These are phyloP conservation scores for Pristionchus japonicus DNA, from an alignment of 2,888 invertebrate species.

Conservation along the genomic window DNA sequence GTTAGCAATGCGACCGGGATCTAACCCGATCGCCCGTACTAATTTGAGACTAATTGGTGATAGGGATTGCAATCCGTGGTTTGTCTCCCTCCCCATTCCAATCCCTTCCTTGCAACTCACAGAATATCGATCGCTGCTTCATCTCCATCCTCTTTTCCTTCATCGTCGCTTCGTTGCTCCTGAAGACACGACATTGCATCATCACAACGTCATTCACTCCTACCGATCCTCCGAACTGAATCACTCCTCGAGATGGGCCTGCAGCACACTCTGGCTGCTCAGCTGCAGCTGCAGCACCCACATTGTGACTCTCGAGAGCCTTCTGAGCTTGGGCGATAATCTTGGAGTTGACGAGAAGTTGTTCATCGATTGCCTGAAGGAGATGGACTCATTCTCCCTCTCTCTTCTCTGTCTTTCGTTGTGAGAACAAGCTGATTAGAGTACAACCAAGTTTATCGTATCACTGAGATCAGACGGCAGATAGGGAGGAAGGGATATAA, in stretches of 20 bases:
- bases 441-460: conserved; percentile 31
- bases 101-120: background rate
- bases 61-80: background rate
- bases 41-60: conserved; percentile 37
- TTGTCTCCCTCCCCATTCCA: background rate
- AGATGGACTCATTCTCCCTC: background rate
- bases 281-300: background rate
- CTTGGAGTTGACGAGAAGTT: conserved; percentile 36
- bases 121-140: background rate
- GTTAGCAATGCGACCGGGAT: conserved; percentile 35
- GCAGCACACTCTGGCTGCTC: background rate
- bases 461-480: conserved; percentile 27
- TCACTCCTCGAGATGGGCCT: background rate
- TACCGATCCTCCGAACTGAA: conserved; percentile 32
- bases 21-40: background rate
- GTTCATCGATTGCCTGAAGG: conserved; percentile 38
- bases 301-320: background rate
- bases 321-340: conserved; percentile 38
- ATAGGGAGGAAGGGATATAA: background rate
- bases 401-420: background rate
- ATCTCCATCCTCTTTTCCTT: background rate
- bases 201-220: background rate
- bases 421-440: conserved; percentile 26
- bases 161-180: background rate
- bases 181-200: background rate